phyloP scores from a whole-genome alignment of 2,888 invertebrate genomes.

The Nysson spinosus region DNA sequence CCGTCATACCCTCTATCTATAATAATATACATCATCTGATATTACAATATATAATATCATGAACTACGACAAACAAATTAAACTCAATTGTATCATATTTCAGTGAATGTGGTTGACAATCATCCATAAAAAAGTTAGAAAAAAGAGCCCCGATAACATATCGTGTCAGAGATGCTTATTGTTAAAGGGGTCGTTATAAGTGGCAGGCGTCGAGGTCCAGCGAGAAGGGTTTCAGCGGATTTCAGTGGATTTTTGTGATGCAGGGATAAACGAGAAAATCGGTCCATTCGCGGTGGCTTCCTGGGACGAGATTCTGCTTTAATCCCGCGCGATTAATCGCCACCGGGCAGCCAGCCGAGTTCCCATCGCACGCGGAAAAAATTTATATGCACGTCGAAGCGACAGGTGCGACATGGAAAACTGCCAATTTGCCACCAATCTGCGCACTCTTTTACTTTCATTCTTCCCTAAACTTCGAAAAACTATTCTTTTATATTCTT shows the following conservation, averaged over 20 bases:
- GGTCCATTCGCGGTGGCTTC: constrained; percentile 16
- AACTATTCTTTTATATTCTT: no score
- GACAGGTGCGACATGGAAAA: constrained; percentile 43
- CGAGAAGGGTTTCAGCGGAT: constrained; percentile 14
- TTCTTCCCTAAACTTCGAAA: no score
- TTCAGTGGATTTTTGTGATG: constrained; percentile 18
- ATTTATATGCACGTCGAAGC: constrained; percentile 29
- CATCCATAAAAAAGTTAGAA: neutral
- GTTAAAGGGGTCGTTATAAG: neutral
- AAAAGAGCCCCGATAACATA: neutral
- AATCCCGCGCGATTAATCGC: constrained; percentile 43
- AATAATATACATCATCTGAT: no score
- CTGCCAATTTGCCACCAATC: no score
- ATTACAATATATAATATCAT: no score
- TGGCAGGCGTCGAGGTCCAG: neutral
- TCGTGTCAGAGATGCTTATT: no score
- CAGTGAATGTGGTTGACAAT: no score
- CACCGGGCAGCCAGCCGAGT: constrained; percentile 15
- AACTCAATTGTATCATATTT: no score
- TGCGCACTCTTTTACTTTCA: no score
- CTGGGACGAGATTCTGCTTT: constrained; percentile 25
- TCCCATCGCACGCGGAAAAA: constrained; percentile 16
- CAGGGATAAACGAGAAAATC: constrained; percentile 12
- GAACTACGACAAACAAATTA: no score
- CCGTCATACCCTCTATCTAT: no score